Base-by-base conservation (phyloP, 2,797 vertebrate species). In the Brachyalestes nurse region DNA sequence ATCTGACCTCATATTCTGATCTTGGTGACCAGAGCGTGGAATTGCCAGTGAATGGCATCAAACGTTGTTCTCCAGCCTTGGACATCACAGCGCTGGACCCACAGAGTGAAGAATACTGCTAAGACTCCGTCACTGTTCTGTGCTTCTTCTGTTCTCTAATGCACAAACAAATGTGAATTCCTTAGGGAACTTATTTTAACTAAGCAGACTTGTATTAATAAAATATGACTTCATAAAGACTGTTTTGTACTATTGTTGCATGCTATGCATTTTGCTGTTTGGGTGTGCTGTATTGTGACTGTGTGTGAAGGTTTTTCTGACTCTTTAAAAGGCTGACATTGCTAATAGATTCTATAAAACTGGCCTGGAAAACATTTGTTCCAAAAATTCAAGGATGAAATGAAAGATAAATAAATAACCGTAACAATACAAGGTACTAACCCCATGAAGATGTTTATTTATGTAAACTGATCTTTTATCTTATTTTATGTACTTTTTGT, bases 1-100 rank as follows among this genome's bases (percentile, higher is more conserved):
- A 95, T n/a, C 71, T 94, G 82, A 95, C 93, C 21, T 86, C 93
- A 6, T 86, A 90, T 45, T 92, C 91, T 0, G 89, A 77, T 6
- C 75, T 90, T n/a, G 19, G 76, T 0, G 92, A 94, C 70, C 88
- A 88, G 0, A 23, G 87, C 0, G 65, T 81, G 0, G 87, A 91
- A 1, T 88, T 92, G 72, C 81, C 62, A 0, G 85, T 85, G n/a
- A 94, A 94, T 13, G 91, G 91, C 71, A 87, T 88, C 82, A 93
- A 91, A 60, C 45, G 91, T 40, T 90, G 85, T 0, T 89, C 93
- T 23, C 81, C 91, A 0, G 66, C 89, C 0, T 88, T 92, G 2
- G 91, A 93, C 51, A 60, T 90, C 82, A 0, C 0, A 0, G 76
- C 7, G 1, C 71, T 86, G 0, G 88, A 92, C 51, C 79, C 67